Base-by-base conservation (phyloP, 2,888 invertebrate genomes). In the Drosophila pseudotalamancana region DNA sequence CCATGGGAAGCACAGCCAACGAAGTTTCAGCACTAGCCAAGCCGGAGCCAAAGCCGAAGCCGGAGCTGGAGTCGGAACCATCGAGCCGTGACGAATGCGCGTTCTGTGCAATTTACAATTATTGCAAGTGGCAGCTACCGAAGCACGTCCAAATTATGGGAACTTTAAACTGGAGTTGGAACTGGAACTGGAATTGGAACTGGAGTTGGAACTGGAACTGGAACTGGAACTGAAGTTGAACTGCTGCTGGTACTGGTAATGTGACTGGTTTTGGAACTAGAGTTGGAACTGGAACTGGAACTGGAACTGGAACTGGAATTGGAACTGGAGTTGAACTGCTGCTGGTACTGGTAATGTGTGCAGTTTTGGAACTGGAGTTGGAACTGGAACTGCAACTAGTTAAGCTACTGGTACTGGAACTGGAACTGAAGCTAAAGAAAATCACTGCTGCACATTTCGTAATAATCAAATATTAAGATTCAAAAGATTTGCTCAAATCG, bases 81-180 rank as follows among this genome's bases (percentile, higher is more conserved):
- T 37, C 68, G 34, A 57, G 49, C 69, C 69, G 64, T 69, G 65
- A 57, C 65, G 51, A 45, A 54, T 4, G 46, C 51, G 46, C 53
- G 65, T 71, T 62, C 53, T 73, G 12, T 57, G 69, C 74, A 73
- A 73, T 73, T 73, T 62, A 31, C 71, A 72, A 73, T 72, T 73
- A 67, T 50, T 56, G 48, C 73, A 61, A 67, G 68, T 62, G 68
- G 70, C 67, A 55, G 68, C 51, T 53, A 45, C 49, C 63, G 55
- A 21, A 25, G 39, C 51, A 53, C 50, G 43, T 57, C 66, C 43
- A 35, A 69, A 69, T 62, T 56, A 48, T 70, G 63, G 43, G 50
- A 56, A 42, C 9, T 42, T 32, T 37, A 25, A 19, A 49, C 32
- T 19, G 29, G n/a, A 23, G 14, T 21, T 9, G 37, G 19, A 5